Conservation (phyloP, 2,888 invertebrate genomes). For the Chrysolina haemoptera region DNA sequence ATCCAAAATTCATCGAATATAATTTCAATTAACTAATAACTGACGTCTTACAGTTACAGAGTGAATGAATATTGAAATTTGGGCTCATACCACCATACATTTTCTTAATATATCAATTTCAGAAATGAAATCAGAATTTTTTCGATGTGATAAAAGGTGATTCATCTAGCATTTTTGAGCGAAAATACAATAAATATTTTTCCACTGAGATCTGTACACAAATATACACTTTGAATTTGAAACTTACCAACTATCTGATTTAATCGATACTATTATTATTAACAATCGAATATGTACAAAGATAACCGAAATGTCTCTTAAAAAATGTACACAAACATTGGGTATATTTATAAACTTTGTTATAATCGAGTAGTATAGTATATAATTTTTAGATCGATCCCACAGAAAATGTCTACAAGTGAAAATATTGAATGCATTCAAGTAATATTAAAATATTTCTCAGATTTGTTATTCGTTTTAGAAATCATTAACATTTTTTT, state of each 20-base stretch:
- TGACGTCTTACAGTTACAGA: too few species aligned
- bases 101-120: background rate
- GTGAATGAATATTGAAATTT: too few species aligned
- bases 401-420: too few species aligned
- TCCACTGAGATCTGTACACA: conserved; percentile 63
- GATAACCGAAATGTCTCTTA: conserved; percentile 17
- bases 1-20: too few species aligned
- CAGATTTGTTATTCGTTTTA: too few species aligned
- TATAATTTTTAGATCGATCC: too few species aligned
- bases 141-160: background rate
- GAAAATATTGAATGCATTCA: too few species aligned
- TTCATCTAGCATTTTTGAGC: conserved; percentile 17
- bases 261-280: conserved; percentile 23
- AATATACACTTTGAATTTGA: conserved; percentile 55
- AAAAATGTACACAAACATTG: conserved; percentile 23
- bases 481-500: too few species aligned
- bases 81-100: too few species aligned
- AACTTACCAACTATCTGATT: conserved; percentile 36
- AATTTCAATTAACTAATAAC: too few species aligned
- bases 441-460: too few species aligned
- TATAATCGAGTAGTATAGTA: background rate
- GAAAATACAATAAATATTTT: conserved; percentile 52
- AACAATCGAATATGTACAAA: conserved; percentile 34
- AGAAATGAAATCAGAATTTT: background rate
- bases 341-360: background rate